Percentiles rank a stretch among this genome's conserved stretches.
phyloP scores from a whole-genome alignment of 2,113 vertebrate genomes.

The Corynorhinus townsendii region DNA sequence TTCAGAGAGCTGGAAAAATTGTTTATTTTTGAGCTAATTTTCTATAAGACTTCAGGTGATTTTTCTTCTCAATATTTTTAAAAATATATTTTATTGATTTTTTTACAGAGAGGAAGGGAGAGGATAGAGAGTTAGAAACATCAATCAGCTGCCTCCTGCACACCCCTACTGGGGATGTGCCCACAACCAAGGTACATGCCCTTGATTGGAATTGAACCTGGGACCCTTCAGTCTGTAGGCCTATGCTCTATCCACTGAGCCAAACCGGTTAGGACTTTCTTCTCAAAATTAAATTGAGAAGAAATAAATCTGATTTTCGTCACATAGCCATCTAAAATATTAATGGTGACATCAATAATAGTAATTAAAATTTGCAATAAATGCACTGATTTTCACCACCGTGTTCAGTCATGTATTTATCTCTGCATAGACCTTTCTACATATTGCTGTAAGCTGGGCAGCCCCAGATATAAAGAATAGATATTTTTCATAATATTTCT shows the following conservation, averaged over 20 bases:
- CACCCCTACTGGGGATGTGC: no score
- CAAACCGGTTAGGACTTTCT: no score
- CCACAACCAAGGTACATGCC: no score
- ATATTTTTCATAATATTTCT: not conserved
- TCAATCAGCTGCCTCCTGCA: no score
- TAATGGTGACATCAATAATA: not conserved
- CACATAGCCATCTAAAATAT: not conserved
- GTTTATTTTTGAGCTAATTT: not conserved
- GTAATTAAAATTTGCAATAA: not conserved
- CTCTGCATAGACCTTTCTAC: not conserved
- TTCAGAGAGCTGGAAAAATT: not conserved
- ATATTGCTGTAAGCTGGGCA: not conserved
- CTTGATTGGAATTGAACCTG: no score
- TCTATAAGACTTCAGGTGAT: not conserved
- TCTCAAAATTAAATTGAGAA: not conserved
- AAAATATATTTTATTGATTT: no score
- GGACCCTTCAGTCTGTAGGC: no score
- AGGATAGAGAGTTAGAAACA: no score
- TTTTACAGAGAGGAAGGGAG: no score
- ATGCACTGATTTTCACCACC: rapidly evolving
- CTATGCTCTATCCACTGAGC: no score
- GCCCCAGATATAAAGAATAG: not conserved
- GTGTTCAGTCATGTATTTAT: not conserved
- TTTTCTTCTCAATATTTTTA: not conserved
- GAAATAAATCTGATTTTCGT: not conserved